Percentiles rank a stretch among this genome's conserved stretches.
Conservation (phyloP, 2,888 invertebrate species). For the Salticus scenicus region DNA sequence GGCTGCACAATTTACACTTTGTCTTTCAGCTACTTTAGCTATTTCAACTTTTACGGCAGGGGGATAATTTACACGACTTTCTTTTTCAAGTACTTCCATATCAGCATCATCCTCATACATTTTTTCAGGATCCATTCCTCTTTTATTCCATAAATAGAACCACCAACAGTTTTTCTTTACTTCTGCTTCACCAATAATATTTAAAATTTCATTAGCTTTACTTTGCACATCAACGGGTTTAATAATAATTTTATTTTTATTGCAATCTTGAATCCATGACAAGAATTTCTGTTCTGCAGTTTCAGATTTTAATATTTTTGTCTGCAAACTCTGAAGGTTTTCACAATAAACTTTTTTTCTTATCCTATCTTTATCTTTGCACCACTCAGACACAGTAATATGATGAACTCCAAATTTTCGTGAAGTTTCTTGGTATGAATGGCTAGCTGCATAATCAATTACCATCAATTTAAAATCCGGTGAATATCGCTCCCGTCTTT, state of each 20-base stretch:
- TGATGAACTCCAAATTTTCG: slow-evolving; percentile 67
- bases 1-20: slow-evolving; percentile 62
- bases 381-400: slow-evolving; percentile 67
- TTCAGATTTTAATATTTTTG: slow-evolving; percentile 63
- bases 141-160: slow-evolving; percentile 67
- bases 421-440: slow-evolving; percentile 62
- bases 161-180: slow-evolving; percentile 67
- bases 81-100: slow-evolving; percentile 59
- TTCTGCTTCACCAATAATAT: slow-evolving; percentile 64
- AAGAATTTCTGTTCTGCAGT: slow-evolving; percentile 67
- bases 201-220: slow-evolving; percentile 65
- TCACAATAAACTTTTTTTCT: slow-evolving; percentile 58
- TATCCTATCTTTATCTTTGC: slow-evolving; percentile 66
- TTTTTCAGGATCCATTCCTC: slow-evolving; percentile 47
- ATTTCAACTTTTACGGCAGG: slow-evolving; percentile 66
- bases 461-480: slow-evolving; percentile 64
- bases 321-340: slow-evolving; percentile 51
- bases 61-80: slow-evolving; percentile 64
- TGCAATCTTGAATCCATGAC: slow-evolving; percentile 64
- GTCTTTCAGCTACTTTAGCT: slow-evolving; percentile 61
- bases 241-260: slow-evolving; percentile 52
- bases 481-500: slow-evolving; percentile 49
- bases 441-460: slow-evolving; percentile 61
- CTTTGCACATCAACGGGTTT: slow-evolving; percentile 55
- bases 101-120: slow-evolving; percentile 52